A percentile compares a stretch with the other conserved stretches of the same genome.
These are phyloP conservation scores for Thereva nobilitata DNA, from an alignment of 2,888 invertebrate species.

Conservation along the genomic window DNA sequence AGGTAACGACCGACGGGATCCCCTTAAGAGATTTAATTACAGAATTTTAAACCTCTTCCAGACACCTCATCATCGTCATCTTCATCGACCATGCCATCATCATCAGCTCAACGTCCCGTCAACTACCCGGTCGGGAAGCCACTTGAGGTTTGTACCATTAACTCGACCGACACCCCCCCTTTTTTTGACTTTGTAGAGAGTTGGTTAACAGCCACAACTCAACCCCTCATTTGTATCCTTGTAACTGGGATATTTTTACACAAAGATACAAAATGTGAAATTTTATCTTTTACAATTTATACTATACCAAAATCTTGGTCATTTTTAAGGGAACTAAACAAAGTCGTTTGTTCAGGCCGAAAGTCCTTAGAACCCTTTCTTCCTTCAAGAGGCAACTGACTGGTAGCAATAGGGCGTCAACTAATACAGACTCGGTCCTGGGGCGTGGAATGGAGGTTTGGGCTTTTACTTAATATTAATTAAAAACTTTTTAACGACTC, in stretches of 20 bases:
- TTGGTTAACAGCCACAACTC: slow-evolving; percentile 13
- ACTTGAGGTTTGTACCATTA: slow-evolving; percentile 67
- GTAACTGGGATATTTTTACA: neutral
- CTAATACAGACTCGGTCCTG: slow-evolving; percentile 56
- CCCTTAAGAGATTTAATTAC: slow-evolving; percentile 13
- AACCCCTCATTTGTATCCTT: neutral
- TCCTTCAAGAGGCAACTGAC: slow-evolving; percentile 47
- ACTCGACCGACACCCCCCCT: neutral
- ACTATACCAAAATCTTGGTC: slow-evolving; percentile 36
- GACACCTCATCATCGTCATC: slow-evolving; percentile 19
- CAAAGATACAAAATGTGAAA: slow-evolving; percentile 23
- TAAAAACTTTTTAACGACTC: slow-evolving; percentile 14
- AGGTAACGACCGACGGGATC: slow-evolving; percentile 42
- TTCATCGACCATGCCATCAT: slow-evolving; percentile 53
- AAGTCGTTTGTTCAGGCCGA: slow-evolving; percentile 54
- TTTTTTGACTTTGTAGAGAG: slow-evolving; percentile 17
- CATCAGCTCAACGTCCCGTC: slow-evolving; percentile 58
- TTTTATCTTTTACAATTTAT: slow-evolving; percentile 27
- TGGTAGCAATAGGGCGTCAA: slow-evolving; percentile 47
- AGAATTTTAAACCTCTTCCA: slow-evolving; percentile 16
- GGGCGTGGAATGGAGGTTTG: slow-evolving; percentile 53
- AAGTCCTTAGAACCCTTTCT: slow-evolving; percentile 55
- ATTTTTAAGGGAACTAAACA: slow-evolving; percentile 50
- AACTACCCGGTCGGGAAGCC: slow-evolving; percentile 82
- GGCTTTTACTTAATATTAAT: slow-evolving; percentile 43